Base-by-base conservation (phyloP, 2,888 invertebrate species). In the Ametastegia equiseti region DNA sequence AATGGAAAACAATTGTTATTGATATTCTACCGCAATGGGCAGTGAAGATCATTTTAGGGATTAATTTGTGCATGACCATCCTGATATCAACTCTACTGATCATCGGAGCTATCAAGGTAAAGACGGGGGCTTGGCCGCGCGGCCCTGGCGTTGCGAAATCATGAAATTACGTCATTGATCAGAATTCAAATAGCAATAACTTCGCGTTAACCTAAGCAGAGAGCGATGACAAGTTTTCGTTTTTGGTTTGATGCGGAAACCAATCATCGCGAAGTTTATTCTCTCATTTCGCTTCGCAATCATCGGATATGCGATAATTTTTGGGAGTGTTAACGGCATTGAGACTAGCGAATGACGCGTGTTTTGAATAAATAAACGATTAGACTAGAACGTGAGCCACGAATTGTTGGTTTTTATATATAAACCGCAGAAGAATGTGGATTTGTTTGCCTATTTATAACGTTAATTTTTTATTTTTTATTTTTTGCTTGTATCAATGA, bases 21-120 rank as follows among this genome's bases (percentile, higher is more conserved):
- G 96, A 96, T 89, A 94, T 94, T 88, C 91, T 96, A 60, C 94
- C 95, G 86, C 94, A 95, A 86, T 93, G 93, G 88, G 93, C 93
- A 94, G 95, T 96, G 82, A 95, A 95, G 92, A 96, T 97, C 84
- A 96, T 97, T 86, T 92, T 97, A 83, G 95, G 95, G 11, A 94
- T 97, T 85, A 97, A 97, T 92, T 93, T 97, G 81, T 94, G 94
- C 86, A 97, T 97, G 95, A 97, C 97, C 5, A 95, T 97, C 82
- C 92, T 97, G 82, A 96, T 97, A 90, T 97, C 97, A 65, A 90
- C 93, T n/a, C 93, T 97, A 1, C 94, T 97, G 86, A 95, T 97
- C 50, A 91, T 95, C 78, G 97, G 97, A 82, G 95, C 95, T 5
- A 87, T 95, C 60, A 97, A 95, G 94, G 97, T 97, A 93, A 82